phyloP scores from a whole-genome alignment of 2,797 vertebrate species.

The Scyliorhinus canicula region DNA sequence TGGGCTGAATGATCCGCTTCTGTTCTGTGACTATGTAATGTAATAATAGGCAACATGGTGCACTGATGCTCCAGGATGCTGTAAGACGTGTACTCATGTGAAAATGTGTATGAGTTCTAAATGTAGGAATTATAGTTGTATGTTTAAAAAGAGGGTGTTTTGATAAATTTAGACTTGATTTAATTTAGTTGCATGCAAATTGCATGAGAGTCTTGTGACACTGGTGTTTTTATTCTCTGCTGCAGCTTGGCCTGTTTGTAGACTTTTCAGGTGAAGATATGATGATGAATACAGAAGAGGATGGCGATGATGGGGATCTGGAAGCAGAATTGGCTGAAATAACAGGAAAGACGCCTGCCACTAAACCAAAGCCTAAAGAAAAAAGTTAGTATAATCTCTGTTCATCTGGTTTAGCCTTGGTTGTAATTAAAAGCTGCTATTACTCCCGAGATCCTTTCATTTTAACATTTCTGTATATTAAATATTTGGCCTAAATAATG shows the following conservation, averaged over 20 bases:
- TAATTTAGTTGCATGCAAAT: too few relatives aligned
- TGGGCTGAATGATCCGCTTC: too few relatives aligned
- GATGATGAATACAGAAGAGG: constrained; percentile 64
- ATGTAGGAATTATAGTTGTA: not conserved
- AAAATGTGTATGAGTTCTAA: too few relatives aligned
- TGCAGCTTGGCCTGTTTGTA: constrained; percentile 74
- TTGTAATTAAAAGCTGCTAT: not conserved
- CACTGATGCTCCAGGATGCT: not conserved
- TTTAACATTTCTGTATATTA: not conserved
- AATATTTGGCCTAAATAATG: not conserved
- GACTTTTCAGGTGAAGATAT: constrained; percentile 80
- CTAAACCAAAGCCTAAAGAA: constrained; percentile 58
- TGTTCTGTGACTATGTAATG: too few relatives aligned
- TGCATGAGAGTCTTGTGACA: not conserved
- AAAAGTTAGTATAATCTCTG: constrained; percentile 64
- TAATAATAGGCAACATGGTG: too few relatives aligned
- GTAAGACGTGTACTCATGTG: too few relatives aligned
- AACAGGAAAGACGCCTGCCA: constrained; percentile 63
- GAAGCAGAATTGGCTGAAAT: constrained; percentile 88
- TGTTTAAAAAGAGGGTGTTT: too few relatives aligned
- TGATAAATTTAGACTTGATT: not conserved
- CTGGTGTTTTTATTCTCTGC: not conserved
- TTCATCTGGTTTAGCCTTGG: not conserved
- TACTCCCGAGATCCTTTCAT: not conserved
- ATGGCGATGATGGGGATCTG: constrained; percentile 68